These are phyloP conservation scores for Toxotes jaculatrix DNA, from an alignment of 2,113 vertebrate genomes.

Conservation along the genomic window DNA sequence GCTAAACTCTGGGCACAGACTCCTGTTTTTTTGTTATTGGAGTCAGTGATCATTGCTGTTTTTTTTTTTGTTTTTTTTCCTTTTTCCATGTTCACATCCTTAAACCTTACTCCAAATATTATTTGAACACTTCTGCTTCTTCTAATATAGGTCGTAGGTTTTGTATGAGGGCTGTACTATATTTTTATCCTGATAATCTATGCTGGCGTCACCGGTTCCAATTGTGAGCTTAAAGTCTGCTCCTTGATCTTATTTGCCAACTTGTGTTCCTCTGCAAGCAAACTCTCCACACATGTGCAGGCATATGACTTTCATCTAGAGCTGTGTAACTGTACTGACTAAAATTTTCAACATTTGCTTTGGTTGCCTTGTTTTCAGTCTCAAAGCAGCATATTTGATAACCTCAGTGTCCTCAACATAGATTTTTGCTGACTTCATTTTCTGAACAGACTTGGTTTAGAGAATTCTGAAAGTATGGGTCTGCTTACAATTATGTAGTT, in stretches of 20 bases:
- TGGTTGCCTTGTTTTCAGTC: constrained; percentile 40
- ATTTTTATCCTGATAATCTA: constrained; percentile 34
- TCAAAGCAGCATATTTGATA: constrained; percentile 30
- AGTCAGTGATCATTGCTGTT: constrained; percentile 12
- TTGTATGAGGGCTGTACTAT: neutral
- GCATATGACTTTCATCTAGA: constrained; percentile 57
- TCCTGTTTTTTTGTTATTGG: constrained; percentile 41
- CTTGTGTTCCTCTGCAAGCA: constrained; percentile 30
- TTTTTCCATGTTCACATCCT: constrained; percentile 48
- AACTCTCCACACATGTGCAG: constrained; percentile 58
- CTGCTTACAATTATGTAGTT: constrained; percentile 63
- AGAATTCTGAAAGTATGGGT: constrained; percentile 24
- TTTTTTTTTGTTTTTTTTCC: constrained; percentile 23
- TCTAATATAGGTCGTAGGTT: constrained; percentile 1
- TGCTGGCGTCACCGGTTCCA: constrained; percentile 50
- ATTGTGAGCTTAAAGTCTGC: constrained; percentile 36
- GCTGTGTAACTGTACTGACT: neutral
- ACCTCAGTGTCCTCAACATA: constrained; percentile 6
- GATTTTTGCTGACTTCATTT: constrained; percentile 16
- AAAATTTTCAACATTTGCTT: constrained; percentile 42
- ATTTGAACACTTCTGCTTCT: constrained; percentile 11
- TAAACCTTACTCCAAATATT: constrained; percentile 31
- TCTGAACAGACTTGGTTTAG: constrained; percentile 20
- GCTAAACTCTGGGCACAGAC: constrained; percentile 10
- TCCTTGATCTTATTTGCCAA: constrained; percentile 51